Base-by-base conservation (phyloP, 2,797 vertebrate genomes). In the Hemitrygon akajei region DNA sequence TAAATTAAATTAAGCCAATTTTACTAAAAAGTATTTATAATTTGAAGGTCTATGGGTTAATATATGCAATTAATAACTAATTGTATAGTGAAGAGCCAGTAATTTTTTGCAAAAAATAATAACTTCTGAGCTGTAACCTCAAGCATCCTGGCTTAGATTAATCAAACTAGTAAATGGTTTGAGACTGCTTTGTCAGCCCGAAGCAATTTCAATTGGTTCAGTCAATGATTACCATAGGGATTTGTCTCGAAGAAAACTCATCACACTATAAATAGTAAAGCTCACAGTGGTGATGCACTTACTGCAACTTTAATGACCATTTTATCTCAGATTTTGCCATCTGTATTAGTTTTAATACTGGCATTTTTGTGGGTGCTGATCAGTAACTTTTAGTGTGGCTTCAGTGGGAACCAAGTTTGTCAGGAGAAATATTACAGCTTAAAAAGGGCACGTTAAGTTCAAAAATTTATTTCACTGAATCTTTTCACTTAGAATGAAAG, bases 31-130 rank as follows among this genome's bases (percentile, higher is more conserved):
- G 22, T 34, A 37, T 37, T 37, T 37, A 18, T 89, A 63, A 87
- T 27, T 18, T 87, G n/a, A n/a, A n/a, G 12, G 0, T 63, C 63
- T 34, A 16, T 9, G 9, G 60, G 60, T 60, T 18, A 66, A 66
- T 89, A 37, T 9, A 27, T 58, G 58, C 47, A 84, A 60, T 22
- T 73, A 69, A 18, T 69, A 69, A 58, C 47, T 37, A 66, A 89
- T 89, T 34, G 60, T 34, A 89, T 66, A 14, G 34, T 12, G 2
- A 2, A 66, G n/a, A 89, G 20, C 14, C 14, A 34, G 2, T n/a
- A 63, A 63, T 2, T 79, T n/a, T 86, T 89, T 66, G 84, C 84
- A 89, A 89, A 89, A 86, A 16, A n/a, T 30, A 89, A 89, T 30
- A 56, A 47, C 22, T 82, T 25, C 10, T 58, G 47, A 58, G 47